Evolutionary conservation across 2,113 vertebrate species (phyloP), one percentile per base, ranked within the genome.

Genomic region (Salvelinus alpinus): DNA sequence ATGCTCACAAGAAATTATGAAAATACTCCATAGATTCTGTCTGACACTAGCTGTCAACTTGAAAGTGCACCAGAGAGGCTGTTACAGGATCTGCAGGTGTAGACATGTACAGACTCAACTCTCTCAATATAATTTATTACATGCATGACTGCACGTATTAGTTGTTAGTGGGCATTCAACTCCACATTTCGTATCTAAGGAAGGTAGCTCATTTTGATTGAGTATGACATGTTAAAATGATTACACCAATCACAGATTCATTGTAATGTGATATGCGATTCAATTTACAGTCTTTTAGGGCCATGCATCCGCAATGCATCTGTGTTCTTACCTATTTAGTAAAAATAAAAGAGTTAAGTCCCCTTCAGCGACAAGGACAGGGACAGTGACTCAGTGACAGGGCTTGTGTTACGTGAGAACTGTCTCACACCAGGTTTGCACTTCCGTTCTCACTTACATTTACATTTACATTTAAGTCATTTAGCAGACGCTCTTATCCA

Each of bases 371-470:
- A 34, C 51, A 14, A 2, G 3, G 3, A 16, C 16, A 44, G 9
- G 38, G 1, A 20, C 54, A 84, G 82, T 78, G 83, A 80, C 77
- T 80, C 83, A 3, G 8, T 5, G 72, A 76, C 84, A 69, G 68
- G 64, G 81, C 64, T 71, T 78, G 68, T 70, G 86, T 83, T 84
- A 91, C 79, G 84, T 76, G 86, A 90, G 83, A 87, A 82, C 72
- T 78, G 84, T 81, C 88, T 86, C 72, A 82, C 84, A 82, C 74
- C 81, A 9, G 82, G 76, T 84, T 78, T 89, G 85, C 83, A 88
- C 84, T 89, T 91, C 90, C 85, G 83, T 88, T 91, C 85, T 90
- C 87, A 88, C 88, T n/a, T n/a, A n/a, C n/a, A n/a, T n/a, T n/a
- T n/a, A n/a, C n/a, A n/a, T n/a, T n/a, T n/a, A n/a, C n/a, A n/a